Evolutionary conservation across 53 echinoderm and acorn worm genomes (phyloP), one percentile per base, ranked within the genome.

Genomic region (Echinometra lucunter): DNA sequence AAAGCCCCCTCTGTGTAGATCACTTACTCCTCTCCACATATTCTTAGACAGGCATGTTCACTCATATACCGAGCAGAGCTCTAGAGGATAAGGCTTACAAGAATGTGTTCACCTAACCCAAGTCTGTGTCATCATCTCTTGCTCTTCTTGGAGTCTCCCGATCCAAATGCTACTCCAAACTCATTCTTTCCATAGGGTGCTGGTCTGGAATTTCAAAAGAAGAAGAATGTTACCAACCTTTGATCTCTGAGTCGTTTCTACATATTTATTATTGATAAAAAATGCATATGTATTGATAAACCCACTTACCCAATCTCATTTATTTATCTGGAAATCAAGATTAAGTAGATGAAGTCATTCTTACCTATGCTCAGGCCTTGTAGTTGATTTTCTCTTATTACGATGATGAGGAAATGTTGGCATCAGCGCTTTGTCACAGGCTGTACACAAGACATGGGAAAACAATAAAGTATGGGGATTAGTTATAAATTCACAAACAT

Each of bases 361-460:
- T 45, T 75, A 95, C 95, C 83, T 95, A 93, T 89, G 93, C 66
- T 94, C 89, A 0, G 91, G 91, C 85, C 90, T 72, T 37, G 87
- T 49, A 19, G 94, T 30, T 78, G 96, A 94, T 89, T 98, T 98
- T 95, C 99, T 95, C 95, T 98, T 98, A 95, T 98, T 98, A 69
- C 99, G 97, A 91, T 98, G 99, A 32, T 98, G 97, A 89, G 99
- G 99, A 56, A 98, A 98, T 42, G 99, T 97, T 47, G 99, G 99
- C 99, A 98, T 98, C 94, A 98, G 57, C 89, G 97, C 96, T 53
- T 97, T 96, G 90, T 98, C 99, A 93, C 97, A 98, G 5, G 99
- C 99, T 98, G 92, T 53, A 53, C 0, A 53, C 13, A 92, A 35
- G 53, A 75, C n/a, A 72, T 6, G 80, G 57, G 13, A 80, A 93